These are phyloP conservation scores for Tachystola acroxantha DNA, from an alignment of 2,888 invertebrate genomes.

Conservation along the genomic window DNA sequence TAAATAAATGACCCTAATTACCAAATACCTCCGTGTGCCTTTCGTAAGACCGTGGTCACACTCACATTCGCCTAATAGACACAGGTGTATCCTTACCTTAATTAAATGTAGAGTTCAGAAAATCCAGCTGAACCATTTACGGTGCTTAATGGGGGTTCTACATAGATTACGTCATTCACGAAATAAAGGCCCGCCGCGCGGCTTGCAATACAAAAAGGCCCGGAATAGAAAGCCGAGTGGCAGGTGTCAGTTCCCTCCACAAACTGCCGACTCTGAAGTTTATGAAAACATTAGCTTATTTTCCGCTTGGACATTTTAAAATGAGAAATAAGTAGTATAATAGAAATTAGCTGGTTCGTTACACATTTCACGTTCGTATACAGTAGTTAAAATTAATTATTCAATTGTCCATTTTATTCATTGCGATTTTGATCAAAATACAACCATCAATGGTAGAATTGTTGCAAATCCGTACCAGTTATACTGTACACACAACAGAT, in stretches of 20 bases:
- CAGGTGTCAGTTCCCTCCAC: slow-evolving; percentile 24
- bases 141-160: slow-evolving; percentile 2
- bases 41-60: background rate
- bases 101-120: slow-evolving; percentile 3
- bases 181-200: slow-evolving; percentile 13
- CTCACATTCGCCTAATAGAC: background rate
- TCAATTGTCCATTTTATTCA: no score
- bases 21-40: background rate
- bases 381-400: no score
- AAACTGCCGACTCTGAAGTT: slow-evolving; percentile 18
- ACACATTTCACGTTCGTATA: no score
- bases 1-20: background rate
- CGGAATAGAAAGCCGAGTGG: slow-evolving; percentile 21
- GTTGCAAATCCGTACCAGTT: no score
- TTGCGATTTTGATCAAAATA: no score
- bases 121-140: slow-evolving; percentile 2
- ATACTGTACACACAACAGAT: no score
- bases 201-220: slow-evolving; percentile 20
- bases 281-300: slow-evolving; percentile 4
- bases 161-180: slow-evolving; percentile 10
- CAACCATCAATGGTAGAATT: no score
- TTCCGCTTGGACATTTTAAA: background rate
- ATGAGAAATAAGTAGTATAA: no score
- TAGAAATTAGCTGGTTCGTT: no score
- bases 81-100: background rate